Evolutionary conservation across 2,113 vertebrate genomes (phyloP), one percentile per base, ranked within the genome.

Genomic region (Toxotes chatareus): DNA sequence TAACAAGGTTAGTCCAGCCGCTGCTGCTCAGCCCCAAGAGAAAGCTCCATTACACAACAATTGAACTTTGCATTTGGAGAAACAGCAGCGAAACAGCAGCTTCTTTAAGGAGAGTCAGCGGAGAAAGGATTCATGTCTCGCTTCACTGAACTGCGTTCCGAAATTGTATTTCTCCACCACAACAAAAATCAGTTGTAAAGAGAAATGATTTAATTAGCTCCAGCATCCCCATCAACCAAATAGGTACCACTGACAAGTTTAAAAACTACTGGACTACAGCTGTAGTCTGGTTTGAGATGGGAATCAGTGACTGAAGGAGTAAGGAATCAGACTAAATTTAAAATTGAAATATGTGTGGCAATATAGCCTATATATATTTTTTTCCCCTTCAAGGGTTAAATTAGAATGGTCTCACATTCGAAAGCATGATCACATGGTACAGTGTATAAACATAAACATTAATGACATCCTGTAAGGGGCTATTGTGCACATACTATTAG

Each of bases 1-100:
- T 93, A 93, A 94, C 80, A 36, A 85, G 86, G 85, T 94, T 94
- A 84, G 68, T 34, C 31, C 49, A 46, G 68, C 36, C 38, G 7
- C 63, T 81, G 77, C 72, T 74, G 88, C 82, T 81, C 67, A 38
- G 79, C 86, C 72, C 75, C 1, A 10, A 88, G 82, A 91, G 71
- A 65, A 87, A 73, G 67, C 73, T 81, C 78, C 27, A 40, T 40
- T 46, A 61, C 77, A 59, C 79, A 82, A 85, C 81, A 86, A 88
- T 91, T 87, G 76, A 90, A 86, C 73, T 46, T 56, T 59, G 67
- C 80, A 36, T 87, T 59, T 81, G 27, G 47, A 85, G 34, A 38
- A 34, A 13, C 67, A 27, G 63, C n/a, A 59, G n/a, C n/a, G n/a
- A n/a, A 81, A 73, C 31, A 12, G 40, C 64, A 36, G 16, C 49